These are phyloP conservation scores for Spicauda simplicius DNA, from an alignment of 2,888 invertebrate species.

Conservation along the genomic window DNA sequence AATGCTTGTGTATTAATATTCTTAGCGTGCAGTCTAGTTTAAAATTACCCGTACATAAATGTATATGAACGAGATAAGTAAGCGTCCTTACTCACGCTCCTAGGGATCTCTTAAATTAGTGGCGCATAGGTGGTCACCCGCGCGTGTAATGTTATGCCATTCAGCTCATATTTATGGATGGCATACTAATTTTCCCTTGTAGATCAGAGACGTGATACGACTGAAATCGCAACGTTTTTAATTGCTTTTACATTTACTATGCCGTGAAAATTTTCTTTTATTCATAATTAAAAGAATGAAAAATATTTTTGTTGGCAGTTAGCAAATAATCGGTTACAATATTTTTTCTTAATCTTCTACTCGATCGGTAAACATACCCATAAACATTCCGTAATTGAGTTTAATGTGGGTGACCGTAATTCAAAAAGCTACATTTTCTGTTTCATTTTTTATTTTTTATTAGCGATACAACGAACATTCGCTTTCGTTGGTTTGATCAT, in stretches of 20 bases:
- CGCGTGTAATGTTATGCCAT: constrained; percentile 17
- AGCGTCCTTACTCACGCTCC: not conserved
- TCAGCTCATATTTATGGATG: constrained; percentile 12
- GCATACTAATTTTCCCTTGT: constrained; percentile 15
- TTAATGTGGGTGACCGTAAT: no score
- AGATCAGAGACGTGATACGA: not conserved
- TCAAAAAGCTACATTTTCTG: no score
- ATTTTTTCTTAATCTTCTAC: no score
- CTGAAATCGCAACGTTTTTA: no score
- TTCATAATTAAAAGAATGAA: no score
- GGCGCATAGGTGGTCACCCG: constrained; percentile 16
- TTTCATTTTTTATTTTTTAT: no score
- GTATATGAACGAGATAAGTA: constrained; percentile 19
- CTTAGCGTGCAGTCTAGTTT: constrained; percentile 11
- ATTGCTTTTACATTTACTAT: not conserved
- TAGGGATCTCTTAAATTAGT: constrained; percentile 6
- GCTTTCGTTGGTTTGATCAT: not conserved
- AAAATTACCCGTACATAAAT: constrained; percentile 14
- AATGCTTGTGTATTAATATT: constrained; percentile 17
- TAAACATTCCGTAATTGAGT: no score
- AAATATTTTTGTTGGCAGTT: no score
- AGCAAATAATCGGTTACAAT: no score
- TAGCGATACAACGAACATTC: not conserved
- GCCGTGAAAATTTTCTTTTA: no score
- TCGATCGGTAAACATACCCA: no score